phyloP scores from a whole-genome alignment of 2,888 invertebrate genomes.

The Euplagia quadripunctaria region DNA sequence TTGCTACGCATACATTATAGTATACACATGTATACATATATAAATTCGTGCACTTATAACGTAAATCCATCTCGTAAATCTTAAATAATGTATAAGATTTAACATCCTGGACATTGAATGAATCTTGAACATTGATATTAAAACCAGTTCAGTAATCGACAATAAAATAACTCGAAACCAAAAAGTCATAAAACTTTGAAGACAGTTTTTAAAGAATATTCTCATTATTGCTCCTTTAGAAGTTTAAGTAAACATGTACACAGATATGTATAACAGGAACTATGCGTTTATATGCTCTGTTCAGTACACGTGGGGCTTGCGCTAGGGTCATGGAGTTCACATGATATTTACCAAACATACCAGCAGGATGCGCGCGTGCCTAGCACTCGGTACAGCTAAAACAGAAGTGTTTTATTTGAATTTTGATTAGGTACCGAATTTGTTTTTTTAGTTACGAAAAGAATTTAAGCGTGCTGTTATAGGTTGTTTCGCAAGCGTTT shows the following conservation, averaged over 20 bases:
- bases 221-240: constrained; percentile 4
- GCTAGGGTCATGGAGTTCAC: constrained; percentile 74
- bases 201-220: background rate
- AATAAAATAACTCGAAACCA: background rate
- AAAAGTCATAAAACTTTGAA: background rate
- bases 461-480: too few relatives aligned
- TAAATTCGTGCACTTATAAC: too few relatives aligned
- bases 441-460: background rate
- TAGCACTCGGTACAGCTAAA: constrained; percentile 35
- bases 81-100: too few relatives aligned
- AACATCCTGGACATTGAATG: too few relatives aligned
- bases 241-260: constrained; percentile 29
- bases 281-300: constrained; percentile 28
- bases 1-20: too few relatives aligned
- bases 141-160: too few relatives aligned
- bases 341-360: constrained; percentile 76
- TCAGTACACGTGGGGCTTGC: constrained; percentile 44
- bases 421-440: background rate
- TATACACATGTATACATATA: too few relatives aligned
- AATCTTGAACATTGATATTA: too few relatives aligned
- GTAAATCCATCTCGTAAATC: too few relatives aligned
- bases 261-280: constrained; percentile 37
- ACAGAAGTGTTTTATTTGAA: constrained; percentile 34
- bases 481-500: too few relatives aligned
- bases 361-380: constrained; percentile 68